These are phyloP conservation scores for Gandaritis pyraliata DNA, from an alignment of 2,888 invertebrate species.

Conservation along the genomic window DNA sequence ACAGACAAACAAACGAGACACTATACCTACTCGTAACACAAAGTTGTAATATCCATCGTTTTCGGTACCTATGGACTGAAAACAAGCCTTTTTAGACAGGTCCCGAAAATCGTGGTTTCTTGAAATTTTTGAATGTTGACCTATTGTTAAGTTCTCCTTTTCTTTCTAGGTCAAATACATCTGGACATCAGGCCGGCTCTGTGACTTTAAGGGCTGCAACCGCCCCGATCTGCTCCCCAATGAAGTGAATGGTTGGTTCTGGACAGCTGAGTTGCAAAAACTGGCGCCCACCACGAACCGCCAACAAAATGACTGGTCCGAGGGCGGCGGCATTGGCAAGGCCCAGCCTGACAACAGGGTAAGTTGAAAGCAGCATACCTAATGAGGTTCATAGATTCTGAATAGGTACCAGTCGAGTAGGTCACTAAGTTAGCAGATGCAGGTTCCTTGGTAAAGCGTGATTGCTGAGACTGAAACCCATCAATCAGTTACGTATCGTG, in stretches of 20 bases:
- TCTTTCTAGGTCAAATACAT: constrained; percentile 91
- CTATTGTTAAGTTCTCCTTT: background rate
- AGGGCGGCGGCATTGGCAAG: constrained; percentile 92
- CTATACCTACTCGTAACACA: no score
- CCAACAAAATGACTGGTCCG: constrained; percentile 94
- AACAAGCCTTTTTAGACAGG: no score
- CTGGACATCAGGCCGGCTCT: constrained; percentile 95
- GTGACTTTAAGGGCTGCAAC: constrained; percentile 96
- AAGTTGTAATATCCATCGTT: no score
- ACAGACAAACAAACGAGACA: no score
- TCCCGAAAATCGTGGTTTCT: no score
- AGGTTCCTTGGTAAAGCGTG: background rate
- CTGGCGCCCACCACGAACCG: constrained; percentile 92
- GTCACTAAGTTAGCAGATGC: background rate
- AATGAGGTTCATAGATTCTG: background rate
- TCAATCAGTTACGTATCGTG: background rate
- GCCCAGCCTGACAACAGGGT: constrained; percentile 94
- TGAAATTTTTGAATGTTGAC: no score
- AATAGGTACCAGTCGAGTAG: background rate
- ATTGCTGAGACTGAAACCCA: background rate
- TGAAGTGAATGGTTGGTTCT: constrained; percentile 95
- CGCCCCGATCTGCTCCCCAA: constrained; percentile 93
- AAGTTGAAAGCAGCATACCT: no score
- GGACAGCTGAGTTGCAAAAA: constrained; percentile 94
- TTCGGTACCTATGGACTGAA: no score